Percentiles rank a stretch among this genome's conserved stretches.
Evolutionary conservation across 2,797 vertebrate species (phyloP).

Genomic region (Tarsius wallacei): DNA sequence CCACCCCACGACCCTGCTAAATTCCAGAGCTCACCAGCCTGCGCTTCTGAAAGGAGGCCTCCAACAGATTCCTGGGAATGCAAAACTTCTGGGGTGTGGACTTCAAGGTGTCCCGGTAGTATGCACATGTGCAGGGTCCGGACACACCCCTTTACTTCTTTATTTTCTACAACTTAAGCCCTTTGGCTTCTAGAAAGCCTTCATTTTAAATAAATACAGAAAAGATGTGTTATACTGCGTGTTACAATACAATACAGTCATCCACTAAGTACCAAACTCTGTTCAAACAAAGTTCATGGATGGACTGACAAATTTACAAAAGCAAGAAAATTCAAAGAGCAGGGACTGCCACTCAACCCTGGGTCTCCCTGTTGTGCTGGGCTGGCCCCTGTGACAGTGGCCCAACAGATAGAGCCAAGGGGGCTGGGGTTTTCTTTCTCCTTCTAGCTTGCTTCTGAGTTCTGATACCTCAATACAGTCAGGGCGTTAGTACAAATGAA

Average conservation of each 20-base stretch:
- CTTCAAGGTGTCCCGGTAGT: conserved; percentile 84
- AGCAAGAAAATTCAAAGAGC: conserved; percentile 75
- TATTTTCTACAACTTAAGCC: conserved; percentile 85
- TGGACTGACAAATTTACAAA: conserved; percentile 81
- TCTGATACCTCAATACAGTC: not conserved
- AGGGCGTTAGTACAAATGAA: not conserved
- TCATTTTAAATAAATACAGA: conserved; percentile 87
- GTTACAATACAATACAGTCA: conserved; percentile 83
- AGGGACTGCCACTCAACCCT: conserved; percentile 71
- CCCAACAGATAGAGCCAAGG: not conserved
- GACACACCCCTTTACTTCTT: conserved; percentile 78
- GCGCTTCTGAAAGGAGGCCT: conserved; percentile 83
- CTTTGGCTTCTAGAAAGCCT: conserved; percentile 77
- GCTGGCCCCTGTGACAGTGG: not conserved
- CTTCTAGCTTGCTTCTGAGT: not conserved
- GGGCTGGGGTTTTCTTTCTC: not conserved
- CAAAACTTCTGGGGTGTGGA: conserved; percentile 82
- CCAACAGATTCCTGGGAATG: conserved; percentile 79
- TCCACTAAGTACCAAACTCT: conserved; percentile 85
- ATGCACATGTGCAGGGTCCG: not conserved
- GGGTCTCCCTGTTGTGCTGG: conserved; percentile 71
- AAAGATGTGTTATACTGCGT: conserved; percentile 83
- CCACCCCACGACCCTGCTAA: conserved; percentile 35
- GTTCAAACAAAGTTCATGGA: conserved; percentile 82
- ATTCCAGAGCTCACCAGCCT: conserved; percentile 83